Percentiles rank a stretch among this genome's conserved stretches.
Conservation (phyloP, 2,888 invertebrate species). For the Trichopoda pennipes region DNA sequence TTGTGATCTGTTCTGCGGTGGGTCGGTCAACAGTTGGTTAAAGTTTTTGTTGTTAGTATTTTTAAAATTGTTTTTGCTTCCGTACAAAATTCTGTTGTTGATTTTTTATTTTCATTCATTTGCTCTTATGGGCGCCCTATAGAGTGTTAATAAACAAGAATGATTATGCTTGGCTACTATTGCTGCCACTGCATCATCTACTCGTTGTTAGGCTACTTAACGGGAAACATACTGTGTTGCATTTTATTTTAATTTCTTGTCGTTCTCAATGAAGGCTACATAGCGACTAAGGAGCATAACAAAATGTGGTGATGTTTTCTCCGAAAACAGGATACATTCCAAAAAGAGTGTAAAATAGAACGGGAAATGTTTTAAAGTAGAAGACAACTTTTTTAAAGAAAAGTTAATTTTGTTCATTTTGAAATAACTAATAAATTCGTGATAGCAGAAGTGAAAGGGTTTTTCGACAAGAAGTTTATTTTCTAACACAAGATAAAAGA, state of each 20-base stretch:
- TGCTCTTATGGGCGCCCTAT: slow-evolving; percentile 56
- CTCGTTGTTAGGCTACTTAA: slow-evolving; percentile 27
- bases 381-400: not conserved
- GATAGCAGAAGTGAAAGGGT: too few species aligned
- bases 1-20: slow-evolving; percentile 41
- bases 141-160: slow-evolving; percentile 51
- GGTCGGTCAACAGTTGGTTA: slow-evolving; percentile 66
- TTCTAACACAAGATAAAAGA: too few species aligned
- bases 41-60: slow-evolving; percentile 46
- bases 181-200: slow-evolving; percentile 10
- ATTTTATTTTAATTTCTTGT: slow-evolving; percentile 35
- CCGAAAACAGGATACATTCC: not conserved
- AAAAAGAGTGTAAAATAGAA: slow-evolving; percentile 24
- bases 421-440: too few species aligned
- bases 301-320: slow-evolving; percentile 48
- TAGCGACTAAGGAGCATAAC: slow-evolving; percentile 2
- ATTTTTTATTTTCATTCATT: not conserved
- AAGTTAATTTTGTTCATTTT: slow-evolving; percentile 6
- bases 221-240: slow-evolving; percentile 41
- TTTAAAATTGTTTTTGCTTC: slow-evolving; percentile 21
- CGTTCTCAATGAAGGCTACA: slow-evolving; percentile 4
- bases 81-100: slow-evolving; percentile 8
- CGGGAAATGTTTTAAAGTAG: not conserved
- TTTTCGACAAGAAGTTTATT: too few species aligned
- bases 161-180: slow-evolving; percentile 44